Percentiles rank a stretch among this genome's conserved stretches.
phyloP scores from a whole-genome alignment of 2,888 invertebrate genomes.

The Cactoblastis cactorum region DNA sequence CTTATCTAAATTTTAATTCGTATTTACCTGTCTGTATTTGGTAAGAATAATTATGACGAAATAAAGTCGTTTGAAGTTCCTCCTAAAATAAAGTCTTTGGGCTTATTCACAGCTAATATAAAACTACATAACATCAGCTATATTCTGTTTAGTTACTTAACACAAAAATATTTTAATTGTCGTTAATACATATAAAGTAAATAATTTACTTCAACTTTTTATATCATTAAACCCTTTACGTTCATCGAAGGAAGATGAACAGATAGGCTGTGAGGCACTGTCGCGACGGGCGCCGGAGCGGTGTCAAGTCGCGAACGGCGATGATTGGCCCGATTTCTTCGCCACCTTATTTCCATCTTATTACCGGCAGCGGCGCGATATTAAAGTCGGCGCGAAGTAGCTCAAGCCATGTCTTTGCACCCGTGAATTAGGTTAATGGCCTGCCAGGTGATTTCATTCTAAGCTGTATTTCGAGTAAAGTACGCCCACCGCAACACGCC shows the following conservation, averaged over 20 bases:
- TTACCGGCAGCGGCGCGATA: constrained; percentile 74
- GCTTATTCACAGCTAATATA: too few species aligned
- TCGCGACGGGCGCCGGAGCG: constrained; percentile 25
- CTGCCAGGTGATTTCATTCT: constrained; percentile 78
- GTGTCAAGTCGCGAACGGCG: constrained; percentile 64
- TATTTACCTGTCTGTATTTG: too few species aligned
- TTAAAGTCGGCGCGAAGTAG: constrained; percentile 57
- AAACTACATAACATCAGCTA: too few species aligned
- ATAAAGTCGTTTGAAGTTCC: too few species aligned
- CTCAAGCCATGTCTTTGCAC: constrained; percentile 74
- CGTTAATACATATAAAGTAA: too few species aligned
- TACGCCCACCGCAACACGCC: constrained; percentile 63
- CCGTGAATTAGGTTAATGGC: constrained; percentile 79
- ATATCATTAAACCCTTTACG: too few species aligned
- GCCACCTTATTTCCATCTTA: constrained; percentile 76
- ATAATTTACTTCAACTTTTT: too few species aligned
- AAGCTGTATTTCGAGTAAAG: constrained; percentile 68
- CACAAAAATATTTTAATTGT: too few species aligned
- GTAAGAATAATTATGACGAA: too few species aligned
- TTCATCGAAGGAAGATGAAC: background rate
- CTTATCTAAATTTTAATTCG: too few species aligned
- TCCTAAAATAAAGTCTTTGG: too few species aligned
- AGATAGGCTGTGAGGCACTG: background rate
- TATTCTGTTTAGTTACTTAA: too few species aligned
- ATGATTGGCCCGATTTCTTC: constrained; percentile 73